phyloP scores from a whole-genome alignment of 2,797 vertebrate species.

The Natrix natrix region DNA sequence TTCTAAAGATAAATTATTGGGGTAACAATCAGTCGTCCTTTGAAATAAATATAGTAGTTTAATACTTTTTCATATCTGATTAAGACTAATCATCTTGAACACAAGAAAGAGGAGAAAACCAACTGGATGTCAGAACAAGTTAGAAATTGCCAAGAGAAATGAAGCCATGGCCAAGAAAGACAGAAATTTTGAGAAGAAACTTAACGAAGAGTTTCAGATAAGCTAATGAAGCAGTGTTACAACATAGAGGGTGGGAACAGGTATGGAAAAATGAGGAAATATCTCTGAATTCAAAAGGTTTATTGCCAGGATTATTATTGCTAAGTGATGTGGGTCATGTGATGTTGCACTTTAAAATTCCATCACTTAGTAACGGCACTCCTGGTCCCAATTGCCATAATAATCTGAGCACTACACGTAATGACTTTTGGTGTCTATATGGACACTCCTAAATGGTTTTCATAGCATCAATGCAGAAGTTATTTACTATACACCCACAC shows the following conservation, averaged over 20 bases:
- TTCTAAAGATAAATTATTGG: neutral
- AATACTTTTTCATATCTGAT: neutral
- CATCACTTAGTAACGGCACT: neutral
- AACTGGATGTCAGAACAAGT: neutral
- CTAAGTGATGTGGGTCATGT: neutral
- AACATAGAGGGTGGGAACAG: neutral
- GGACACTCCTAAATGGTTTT: neutral
- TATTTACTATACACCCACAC: neutral
- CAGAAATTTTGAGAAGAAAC: neutral
- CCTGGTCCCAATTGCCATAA: neutral
- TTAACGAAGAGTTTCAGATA: neutral
- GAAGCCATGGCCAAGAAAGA: neutral
- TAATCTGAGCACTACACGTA: neutral
- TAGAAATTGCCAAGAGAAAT: neutral
- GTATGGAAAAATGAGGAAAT: neutral
- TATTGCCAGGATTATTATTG: neutral
- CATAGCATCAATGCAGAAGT: neutral
- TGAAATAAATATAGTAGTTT: neutral
- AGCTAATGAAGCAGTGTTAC: neutral
- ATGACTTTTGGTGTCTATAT: neutral
- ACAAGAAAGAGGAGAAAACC: neutral
- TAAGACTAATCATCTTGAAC: neutral
- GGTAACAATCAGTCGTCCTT: neutral
- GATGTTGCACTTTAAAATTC: neutral
- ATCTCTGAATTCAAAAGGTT: neutral